phyloP scores from a whole-genome alignment of 2,888 invertebrate species.

The Lagria hirta region DNA sequence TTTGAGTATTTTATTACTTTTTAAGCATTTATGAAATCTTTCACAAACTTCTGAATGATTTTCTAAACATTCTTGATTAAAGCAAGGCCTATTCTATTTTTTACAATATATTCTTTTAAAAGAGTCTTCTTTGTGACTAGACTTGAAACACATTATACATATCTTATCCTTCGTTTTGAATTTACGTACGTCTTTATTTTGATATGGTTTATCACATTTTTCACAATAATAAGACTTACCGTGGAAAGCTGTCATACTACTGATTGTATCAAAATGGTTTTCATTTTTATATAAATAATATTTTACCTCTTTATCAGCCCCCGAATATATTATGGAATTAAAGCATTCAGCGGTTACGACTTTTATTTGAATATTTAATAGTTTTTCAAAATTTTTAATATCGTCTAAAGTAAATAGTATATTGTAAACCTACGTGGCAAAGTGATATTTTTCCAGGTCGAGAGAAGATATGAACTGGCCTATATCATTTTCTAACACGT shows the following conservation, averaged over 20 bases:
- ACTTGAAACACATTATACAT: constrained; percentile 2
- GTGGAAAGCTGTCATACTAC: constrained; percentile 16
- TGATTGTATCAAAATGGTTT: constrained; percentile 18
- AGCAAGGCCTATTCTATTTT: neutral
- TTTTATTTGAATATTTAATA: constrained; percentile 8
- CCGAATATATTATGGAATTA: constrained; percentile 6
- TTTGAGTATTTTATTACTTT: no score
- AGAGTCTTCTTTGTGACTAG: neutral
- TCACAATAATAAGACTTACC: constrained; percentile 18
- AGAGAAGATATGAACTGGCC: no score
- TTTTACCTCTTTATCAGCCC: constrained; percentile 8
- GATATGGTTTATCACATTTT: constrained; percentile 18
- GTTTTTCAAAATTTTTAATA: no score
- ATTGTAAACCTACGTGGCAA: no score
- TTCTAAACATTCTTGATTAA: no score
- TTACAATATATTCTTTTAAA: constrained; percentile 2
- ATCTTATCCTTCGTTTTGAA: constrained; percentile 3
- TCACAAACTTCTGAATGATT: constrained; percentile 1
- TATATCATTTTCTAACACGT: no score
- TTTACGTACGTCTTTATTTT: constrained; percentile 10
- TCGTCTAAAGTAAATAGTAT: no score
- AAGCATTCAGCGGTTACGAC: constrained; percentile 4
- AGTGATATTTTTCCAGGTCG: no score
- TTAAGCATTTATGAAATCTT: no score
- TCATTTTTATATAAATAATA: constrained; percentile 14